Conservation (phyloP, 2,113 vertebrate species). For the Vanacampus margaritifer region DNA sequence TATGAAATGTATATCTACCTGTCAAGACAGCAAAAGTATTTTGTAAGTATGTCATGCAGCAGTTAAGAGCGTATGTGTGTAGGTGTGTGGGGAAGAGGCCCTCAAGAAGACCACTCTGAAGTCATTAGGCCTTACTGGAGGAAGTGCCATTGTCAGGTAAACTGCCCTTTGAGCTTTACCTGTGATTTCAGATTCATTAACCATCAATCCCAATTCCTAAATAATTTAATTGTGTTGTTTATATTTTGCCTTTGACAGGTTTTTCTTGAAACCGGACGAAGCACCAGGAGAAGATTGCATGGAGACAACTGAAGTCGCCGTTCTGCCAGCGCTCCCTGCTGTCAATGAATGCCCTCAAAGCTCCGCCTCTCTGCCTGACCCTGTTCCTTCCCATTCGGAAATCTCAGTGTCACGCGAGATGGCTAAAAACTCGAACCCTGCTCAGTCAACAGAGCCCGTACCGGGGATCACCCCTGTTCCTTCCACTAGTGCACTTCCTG, state of each 20-base stretch:
- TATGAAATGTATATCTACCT: constrained; percentile 21
- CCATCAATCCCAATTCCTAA: background rate
- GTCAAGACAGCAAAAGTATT: constrained; percentile 16
- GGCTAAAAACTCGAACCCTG: background rate
- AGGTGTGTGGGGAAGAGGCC: constrained; percentile 81
- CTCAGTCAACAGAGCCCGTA: constrained; percentile 11
- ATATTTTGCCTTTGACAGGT: constrained; percentile 44
- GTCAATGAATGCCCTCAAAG: constrained; percentile 26
- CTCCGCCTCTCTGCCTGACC: background rate
- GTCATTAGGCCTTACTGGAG: constrained; percentile 87
- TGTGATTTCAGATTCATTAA: background rate
- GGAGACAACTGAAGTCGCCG: constrained; percentile 23
- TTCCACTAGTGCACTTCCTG: constrained; percentile 16
- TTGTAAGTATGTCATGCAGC: constrained; percentile 18
- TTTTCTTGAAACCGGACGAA: constrained; percentile 65
- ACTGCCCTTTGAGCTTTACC: background rate
- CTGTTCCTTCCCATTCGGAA: constrained; percentile 17
- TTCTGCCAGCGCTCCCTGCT: constrained; percentile 20
- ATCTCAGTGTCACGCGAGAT: background rate
- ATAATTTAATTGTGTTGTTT: background rate
- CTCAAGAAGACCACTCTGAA: constrained; percentile 82
- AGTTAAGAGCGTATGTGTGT: constrained; percentile 18
- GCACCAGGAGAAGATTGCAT: constrained; percentile 15
- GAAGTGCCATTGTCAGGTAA: constrained; percentile 90
- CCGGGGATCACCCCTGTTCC: constrained; percentile 12